Evolutionary conservation across 2,888 invertebrate genomes (phyloP), one percentile per base, ranked within the genome.

Genomic region (Eulithis testata): DNA sequence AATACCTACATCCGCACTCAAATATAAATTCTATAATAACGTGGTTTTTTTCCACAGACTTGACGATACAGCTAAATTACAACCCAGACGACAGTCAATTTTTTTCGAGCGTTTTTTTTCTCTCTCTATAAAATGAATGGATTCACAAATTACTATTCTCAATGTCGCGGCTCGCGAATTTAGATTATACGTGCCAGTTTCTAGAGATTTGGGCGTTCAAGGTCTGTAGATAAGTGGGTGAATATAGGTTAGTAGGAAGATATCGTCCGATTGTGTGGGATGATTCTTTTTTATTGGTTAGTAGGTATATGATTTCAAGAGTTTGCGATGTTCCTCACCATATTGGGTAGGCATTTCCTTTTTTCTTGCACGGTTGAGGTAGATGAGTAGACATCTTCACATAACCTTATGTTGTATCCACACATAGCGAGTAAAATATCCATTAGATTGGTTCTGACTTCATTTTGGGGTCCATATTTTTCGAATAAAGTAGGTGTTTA

Each of bases 91-190:
- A 78, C 80, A 77, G 73, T 73, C 72, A 61, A 71, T 68, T 73
- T 72, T 21, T 76, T 71, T 79, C 74, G 75, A 67, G 67, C 54
- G 66, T 70, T 74, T 76, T 78, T 80, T 76, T 79, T 69, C 79
- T 76, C 79, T 69, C 74, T 70, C 72, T 76, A 82, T 83, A 81
- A 84, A 87, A 81, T 86, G 85, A 86, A 86, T 87, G 84, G 85
- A 80, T 78, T 77, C 79, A 79, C 82, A 82, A 81, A 83, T 83
- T 81, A 78, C 77, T 65, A 73, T 76, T 77, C 76, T 81, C 83
- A 84, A 83, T 83, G 83, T 77, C 83, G 78, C 77, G 68, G 68
- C 69, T 65, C 72, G 73, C 76, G 75, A 78, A 80, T 83, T 81
- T 78, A 75, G 80, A 76, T 75, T 73, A 72, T 75, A 69, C 77